Conservation (phyloP, 92 coral and sea anemone genomes). For the Heliopora coerulea region DNA sequence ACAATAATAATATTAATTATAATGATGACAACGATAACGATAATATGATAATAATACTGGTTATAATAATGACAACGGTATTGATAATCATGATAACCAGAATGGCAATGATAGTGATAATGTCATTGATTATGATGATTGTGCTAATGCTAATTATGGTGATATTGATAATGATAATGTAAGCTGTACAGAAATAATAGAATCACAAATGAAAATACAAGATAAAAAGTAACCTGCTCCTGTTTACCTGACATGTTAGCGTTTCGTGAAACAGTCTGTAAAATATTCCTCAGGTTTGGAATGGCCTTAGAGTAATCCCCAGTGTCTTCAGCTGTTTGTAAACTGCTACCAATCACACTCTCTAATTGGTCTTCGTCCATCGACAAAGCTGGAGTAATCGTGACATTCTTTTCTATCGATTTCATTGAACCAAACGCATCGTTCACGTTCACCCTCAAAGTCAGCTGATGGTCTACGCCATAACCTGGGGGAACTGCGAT, state of each 20-base stretch:
- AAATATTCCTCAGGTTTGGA: constrained; percentile 33
- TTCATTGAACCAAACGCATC: constrained; percentile 54
- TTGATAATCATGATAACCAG: too few species aligned
- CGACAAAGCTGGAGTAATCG: constrained; percentile 21
- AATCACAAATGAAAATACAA: too few species aligned
- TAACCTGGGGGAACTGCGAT: constrained; percentile 38
- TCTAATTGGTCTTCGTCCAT: not conserved
- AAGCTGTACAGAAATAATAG: too few species aligned
- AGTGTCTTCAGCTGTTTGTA: constrained; percentile 23
- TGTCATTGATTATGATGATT: too few species aligned
- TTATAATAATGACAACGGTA: too few species aligned
- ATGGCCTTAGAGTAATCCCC: constrained; percentile 40
- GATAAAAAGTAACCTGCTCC: too few species aligned
- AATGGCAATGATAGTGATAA: too few species aligned
- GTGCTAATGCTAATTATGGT: too few species aligned
- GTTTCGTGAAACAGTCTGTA: constrained; percentile 27
- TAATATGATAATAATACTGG: too few species aligned
- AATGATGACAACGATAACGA: too few species aligned
- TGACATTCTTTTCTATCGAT: constrained; percentile 27
- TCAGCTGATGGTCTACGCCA: constrained; percentile 29
- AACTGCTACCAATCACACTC: constrained; percentile 1
- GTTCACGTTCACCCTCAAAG: constrained; percentile 32
- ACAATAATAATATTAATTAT: too few species aligned
- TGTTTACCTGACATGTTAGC: constrained; percentile 34
- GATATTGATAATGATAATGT: too few species aligned